Evolutionary conservation across 2,797 vertebrate genomes (phyloP), one percentile per base, ranked within the genome.

Genomic region (Loriculus beryllinus): DNA sequence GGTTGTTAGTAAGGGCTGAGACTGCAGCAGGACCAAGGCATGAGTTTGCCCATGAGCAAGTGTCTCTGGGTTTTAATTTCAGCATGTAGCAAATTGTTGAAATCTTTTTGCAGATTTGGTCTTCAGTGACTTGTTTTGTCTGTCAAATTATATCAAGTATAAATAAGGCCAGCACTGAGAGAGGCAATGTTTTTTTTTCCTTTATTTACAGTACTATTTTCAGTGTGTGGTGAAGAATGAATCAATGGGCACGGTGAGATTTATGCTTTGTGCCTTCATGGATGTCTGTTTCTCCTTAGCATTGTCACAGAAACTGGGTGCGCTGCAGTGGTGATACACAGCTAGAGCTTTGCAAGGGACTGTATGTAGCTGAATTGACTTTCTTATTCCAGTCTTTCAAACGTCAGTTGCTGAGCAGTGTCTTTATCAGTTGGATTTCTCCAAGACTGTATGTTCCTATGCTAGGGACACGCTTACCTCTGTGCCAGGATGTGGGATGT

Each of bases 11-110:
- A 45, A 47, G 4, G 20, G 42, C 47, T 82, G 63, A 65, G 16
- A 40, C 22, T 23, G 29, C 64, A 48, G 0, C 0, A 1, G 43
- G 28, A 40, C 25, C 1, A 2, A 47, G 29, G 12, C 0, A 1
- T 1, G 2, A 37, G 21, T 28, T 62, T 14, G 0, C 12, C 25
- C 64, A 52, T 49, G 15, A 81, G 48, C 47, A 22, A 68, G 10
- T 1, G 0, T 3, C 60, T 39, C n/a, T 14, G 82, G 22, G 5
- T 2, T 47, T 78, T 43, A 28, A 37, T 48, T 35, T 33, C 40
- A 25, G 6, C 7, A 33, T 23, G 39, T 5, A 35, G 39, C 2
- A 91, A 63, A 35, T 8, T 11, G 37, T 45, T n/a, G 60, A 52
- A 86, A 57, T 16, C 4, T 17, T 74, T 78, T 25, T 15, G 29